Percentiles rank a stretch among this genome's conserved stretches.
phyloP scores from a whole-genome alignment of 2,113 vertebrate species.

The Symphodus melops region DNA sequence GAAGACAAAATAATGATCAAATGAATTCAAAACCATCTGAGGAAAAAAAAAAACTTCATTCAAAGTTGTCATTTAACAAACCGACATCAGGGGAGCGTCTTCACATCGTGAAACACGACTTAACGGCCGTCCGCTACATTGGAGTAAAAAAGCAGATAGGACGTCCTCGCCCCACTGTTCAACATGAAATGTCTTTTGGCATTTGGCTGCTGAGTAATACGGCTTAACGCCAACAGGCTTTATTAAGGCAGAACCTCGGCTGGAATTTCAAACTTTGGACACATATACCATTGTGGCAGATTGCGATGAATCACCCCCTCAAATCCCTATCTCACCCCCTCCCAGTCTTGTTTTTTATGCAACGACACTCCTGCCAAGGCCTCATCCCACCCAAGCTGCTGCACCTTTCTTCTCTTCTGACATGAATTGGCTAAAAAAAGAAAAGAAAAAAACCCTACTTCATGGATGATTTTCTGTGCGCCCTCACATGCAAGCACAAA shows the following conservation, averaged over 20 bases:
- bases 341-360: constrained; percentile 68
- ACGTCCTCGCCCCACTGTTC: constrained; percentile 30
- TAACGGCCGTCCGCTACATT: background rate
- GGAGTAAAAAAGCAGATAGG: constrained; percentile 29
- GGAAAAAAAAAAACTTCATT: too few species aligned
- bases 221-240: constrained; percentile 69
- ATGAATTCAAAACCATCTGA: too few species aligned
- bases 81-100: background rate
- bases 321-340: constrained; percentile 72
- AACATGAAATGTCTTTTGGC: constrained; percentile 66
- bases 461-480: constrained; percentile 56
- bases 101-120: background rate
- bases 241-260: constrained; percentile 70
- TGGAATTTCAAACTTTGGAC: constrained; percentile 71
- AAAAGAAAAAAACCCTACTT: constrained; percentile 64
- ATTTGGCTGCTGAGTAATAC: constrained; percentile 73
- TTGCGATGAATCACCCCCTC: constrained; percentile 77
- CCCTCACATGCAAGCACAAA: constrained; percentile 47
- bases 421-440: constrained; percentile 71
- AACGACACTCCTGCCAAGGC: constrained; percentile 67
- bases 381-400: constrained; percentile 68
- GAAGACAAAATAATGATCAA: too few species aligned
- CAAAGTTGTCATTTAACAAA: background rate
- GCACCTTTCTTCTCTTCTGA: constrained; percentile 67
- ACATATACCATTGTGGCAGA: constrained; percentile 71